Percentiles rank a stretch among this genome's conserved stretches.
These are phyloP conservation scores for Cheilosia scutellata DNA, from an alignment of 2,888 invertebrate species.

Conservation along the genomic window DNA sequence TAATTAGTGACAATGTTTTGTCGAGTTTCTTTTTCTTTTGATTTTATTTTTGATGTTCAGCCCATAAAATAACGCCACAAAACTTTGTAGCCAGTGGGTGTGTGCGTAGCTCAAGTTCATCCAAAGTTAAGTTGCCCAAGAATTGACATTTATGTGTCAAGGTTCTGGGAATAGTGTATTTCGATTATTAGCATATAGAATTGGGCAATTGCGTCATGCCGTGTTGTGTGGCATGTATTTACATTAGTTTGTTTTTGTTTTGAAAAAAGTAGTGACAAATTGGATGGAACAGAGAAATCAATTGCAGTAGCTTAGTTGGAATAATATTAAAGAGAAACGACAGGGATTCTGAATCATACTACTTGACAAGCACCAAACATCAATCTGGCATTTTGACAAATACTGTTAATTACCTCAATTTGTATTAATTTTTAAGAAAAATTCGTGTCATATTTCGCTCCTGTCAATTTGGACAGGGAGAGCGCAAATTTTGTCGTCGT, in stretches of 20 bases:
- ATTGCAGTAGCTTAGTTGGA: not conserved
- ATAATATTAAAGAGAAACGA: too few relatives aligned
- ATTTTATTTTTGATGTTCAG: slow-evolving; percentile 2
- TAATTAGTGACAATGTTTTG: slow-evolving; percentile 34
- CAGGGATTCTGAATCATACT: too few relatives aligned
- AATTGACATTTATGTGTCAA: slow-evolving; percentile 37
- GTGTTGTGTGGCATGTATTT: not conserved
- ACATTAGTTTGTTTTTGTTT: not conserved
- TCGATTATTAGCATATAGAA: not conserved
- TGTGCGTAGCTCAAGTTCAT: slow-evolving; percentile 28
- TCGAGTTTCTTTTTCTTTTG: not conserved
- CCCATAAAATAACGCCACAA: not conserved
- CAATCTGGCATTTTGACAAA: too few relatives aligned
- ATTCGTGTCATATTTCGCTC: too few relatives aligned
- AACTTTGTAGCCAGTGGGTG: slow-evolving; percentile 2
- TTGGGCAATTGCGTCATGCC: slow-evolving; percentile 5
- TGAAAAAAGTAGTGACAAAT: not conserved
- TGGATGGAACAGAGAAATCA: not conserved
- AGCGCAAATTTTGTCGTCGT: too few relatives aligned
- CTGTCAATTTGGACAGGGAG: too few relatives aligned
- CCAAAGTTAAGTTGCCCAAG: slow-evolving; percentile 18
- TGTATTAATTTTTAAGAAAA: too few relatives aligned
- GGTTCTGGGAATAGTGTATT: slow-evolving; percentile 12
- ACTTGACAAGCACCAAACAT: too few relatives aligned
- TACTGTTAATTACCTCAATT: too few relatives aligned